Evolutionary conservation across 2,888 invertebrate genomes (phyloP).

Genomic region (Cataglyphis cursor): DNA sequence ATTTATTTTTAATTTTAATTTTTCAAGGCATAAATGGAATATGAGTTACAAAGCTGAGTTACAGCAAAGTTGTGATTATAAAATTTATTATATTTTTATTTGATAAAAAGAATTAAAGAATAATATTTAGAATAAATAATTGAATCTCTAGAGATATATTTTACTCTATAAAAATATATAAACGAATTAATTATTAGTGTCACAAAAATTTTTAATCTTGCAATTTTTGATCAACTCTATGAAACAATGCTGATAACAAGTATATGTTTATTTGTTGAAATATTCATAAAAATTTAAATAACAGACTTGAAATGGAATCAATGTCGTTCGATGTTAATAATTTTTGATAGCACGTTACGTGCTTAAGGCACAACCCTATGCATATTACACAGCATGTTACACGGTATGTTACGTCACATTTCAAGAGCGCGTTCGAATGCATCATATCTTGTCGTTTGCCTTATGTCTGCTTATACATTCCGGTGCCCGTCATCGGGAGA

Average conservation of each 20-base stretch:
- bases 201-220: background rate
- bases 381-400: background rate
- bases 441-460: constrained; percentile 27
- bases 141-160: background rate
- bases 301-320: background rate
- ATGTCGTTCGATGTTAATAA: background rate
- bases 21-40: background rate
- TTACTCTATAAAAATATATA: background rate
- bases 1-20: background rate
- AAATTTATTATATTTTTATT: too few species aligned
- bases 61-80: background rate
- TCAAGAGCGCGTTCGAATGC: constrained; percentile 30
- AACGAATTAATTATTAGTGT: background rate
- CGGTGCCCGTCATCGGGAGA: constrained; percentile 28
- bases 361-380: background rate
- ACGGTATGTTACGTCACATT: background rate
- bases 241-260: background rate
- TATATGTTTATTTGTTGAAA: background rate
- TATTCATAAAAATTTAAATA: background rate
- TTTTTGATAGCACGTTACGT: background rate
- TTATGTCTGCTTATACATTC: constrained; percentile 9
- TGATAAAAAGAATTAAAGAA: too few species aligned
- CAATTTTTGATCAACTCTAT: background rate
- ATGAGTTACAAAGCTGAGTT: too few species aligned
- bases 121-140: background rate